These are phyloP conservation scores for Sitobion miscanthi DNA, from an alignment of 1,140 invertebrate genomes.

Conservation along the genomic window DNA sequence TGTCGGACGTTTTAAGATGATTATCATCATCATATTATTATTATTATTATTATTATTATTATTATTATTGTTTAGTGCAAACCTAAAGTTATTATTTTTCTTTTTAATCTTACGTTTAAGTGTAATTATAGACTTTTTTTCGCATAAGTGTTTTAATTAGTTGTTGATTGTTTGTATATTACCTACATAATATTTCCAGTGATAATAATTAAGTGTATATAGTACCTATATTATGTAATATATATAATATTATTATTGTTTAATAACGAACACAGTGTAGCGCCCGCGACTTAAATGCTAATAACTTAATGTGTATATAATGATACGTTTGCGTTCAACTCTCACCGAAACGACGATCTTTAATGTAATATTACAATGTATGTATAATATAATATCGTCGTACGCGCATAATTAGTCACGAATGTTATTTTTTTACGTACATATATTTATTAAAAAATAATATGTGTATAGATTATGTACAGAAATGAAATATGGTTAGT, in stretches of 20 bases:
- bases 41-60: constrained; percentile 11
- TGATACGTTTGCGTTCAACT: neutral
- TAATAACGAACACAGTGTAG: neutral
- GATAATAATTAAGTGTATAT: constrained; percentile 40
- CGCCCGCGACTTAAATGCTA: constrained; percentile 1
- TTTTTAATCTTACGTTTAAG: constrained; percentile 12
- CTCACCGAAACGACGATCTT: constrained; percentile 21
- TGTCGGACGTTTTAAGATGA: neutral
- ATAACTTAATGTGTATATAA: neutral
- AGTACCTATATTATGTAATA: neutral
- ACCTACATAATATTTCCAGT: constrained; percentile 31
- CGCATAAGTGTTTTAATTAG: constrained; percentile 33
- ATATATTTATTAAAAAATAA: constrained; percentile 15
- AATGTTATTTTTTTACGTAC: constrained; percentile 38
- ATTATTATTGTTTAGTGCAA: constrained; percentile 26
- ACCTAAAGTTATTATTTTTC: neutral
- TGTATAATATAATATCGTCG: neutral
- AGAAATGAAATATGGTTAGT: neutral
- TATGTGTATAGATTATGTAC: constrained; percentile 25
- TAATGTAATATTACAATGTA: neutral
- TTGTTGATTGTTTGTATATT: constrained; percentile 30
- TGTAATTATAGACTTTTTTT: constrained; percentile 26
- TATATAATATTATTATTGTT: neutral
- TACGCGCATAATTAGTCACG: constrained; percentile 30
- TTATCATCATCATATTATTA: neutral